Evolutionary conservation across 1,140 invertebrate genomes (phyloP), one percentile per base, ranked within the genome.

Genomic region (Archivesica marissinica): DNA sequence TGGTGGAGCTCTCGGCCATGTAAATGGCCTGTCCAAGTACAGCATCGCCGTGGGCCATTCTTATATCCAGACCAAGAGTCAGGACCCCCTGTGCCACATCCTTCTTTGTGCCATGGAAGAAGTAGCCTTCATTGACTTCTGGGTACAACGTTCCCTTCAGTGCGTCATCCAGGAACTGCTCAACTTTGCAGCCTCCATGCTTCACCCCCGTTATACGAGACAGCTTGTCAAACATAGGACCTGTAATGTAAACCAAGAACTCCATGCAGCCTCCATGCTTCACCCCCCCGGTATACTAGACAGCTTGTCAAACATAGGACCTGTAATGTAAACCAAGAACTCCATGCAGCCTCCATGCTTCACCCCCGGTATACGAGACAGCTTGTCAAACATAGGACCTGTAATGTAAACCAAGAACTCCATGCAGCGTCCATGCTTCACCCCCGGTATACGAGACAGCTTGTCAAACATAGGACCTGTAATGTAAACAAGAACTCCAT

Each of bases 1-100:
- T 90, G 0, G 88, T 90, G 20, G 89, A 89, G 54, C 88, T 90
- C 39, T 90, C 89, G 35, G 89, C 87, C 72, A 87, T 61, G 54
- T 90, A 90, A 15, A 87, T 80, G 54, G 88, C 89, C 33, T 50
- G 38, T 11, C 89, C 89, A 81, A 90, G 85, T 78, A 90, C 86
- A n/a, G 81, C 85, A 15, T 78, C 75, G 15, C 77, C 78, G 2
- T 68, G 68, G 1, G 82, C 75, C 82, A 89, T 84, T 47, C 87
- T 76, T 30, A 75, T 64, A 54, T 89, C 88, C 17, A 89, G 52
- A 9, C 89, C 89, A 28, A 85, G 77, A 0, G 56, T 74, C n/a
- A 87, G 13, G 15, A 90, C 66, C 7, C 64, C 54, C 3, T 90
- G 70, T 9, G 87, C 66, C 11, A 56, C 81, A 0, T 88, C 87